Base-by-base conservation (phyloP, 2,797 vertebrate species). In the Melanotaenia pygmaea region DNA sequence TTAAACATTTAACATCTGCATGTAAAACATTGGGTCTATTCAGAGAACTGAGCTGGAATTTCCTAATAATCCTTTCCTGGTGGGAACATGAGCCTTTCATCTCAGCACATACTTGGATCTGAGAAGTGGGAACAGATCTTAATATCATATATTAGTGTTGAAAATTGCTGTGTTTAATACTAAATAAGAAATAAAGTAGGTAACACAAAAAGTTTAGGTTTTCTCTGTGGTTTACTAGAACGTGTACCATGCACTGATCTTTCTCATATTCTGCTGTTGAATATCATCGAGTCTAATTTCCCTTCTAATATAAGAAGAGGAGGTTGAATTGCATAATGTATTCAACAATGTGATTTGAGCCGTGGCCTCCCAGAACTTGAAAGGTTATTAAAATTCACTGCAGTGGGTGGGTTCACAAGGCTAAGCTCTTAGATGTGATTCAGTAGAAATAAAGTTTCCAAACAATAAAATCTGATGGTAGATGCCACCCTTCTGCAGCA, bases 381-480 rank as follows among this genome's bases (percentile, higher is more conserved):
- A 79, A 74, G 64, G 40, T 67, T 50, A 76, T 78, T 74, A 63
- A 70, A 51, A 81, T 72, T 54, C 59, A 61, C 38, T 62, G 64
- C 66, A 61, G 80, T 76, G 70, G 60, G 63, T 35, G 64, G 64
- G 72, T 74, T 75, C 76, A 70, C 2, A 1, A 79, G 51, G 65
- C 47, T 65, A 35, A 75, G 74, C 63, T 72, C 22, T 35, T 35
- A 16, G 34, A 76, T 58, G 53, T 53, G 50, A 61, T 61, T 67
- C 22, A 72, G 60, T 38, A 5, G 62, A 72, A 75, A 56, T 0
- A 24, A 70, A 61, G 24, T 68, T 72, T 70, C 20, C 2, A 62
- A 81, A 74, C 6, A 59, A 57, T 7, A 45, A 63, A 60, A 76
- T 16, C n/a, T 12, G 20, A 59, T 45, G 12, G 57, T 22, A 45